These are phyloP conservation scores for Amphiduros pacificus DNA, from an alignment of 2,888 invertebrate species.

Conservation along the genomic window DNA sequence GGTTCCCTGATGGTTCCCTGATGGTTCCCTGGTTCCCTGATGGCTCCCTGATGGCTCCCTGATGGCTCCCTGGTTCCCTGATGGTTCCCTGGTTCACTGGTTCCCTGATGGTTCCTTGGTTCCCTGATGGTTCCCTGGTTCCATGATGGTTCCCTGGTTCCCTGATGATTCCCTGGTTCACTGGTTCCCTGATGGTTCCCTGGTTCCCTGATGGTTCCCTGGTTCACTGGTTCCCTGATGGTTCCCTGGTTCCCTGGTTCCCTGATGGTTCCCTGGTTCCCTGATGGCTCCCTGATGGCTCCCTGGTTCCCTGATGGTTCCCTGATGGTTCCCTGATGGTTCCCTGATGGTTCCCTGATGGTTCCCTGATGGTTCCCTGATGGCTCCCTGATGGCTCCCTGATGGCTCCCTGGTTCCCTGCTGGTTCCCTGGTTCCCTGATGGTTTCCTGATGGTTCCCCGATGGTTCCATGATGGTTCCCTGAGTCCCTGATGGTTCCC, in stretches of 20 bases:
- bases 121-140: no score
- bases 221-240: background rate
- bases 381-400: background rate
- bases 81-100: no score
- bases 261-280: background rate
- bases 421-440: background rate
- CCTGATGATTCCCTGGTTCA: background rate
- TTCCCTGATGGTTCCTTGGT: no score
- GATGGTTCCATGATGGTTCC: background rate
- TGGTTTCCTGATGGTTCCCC: background rate
- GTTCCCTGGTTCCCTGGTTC: background rate
- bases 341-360: background rate
- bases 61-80: no score
- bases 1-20: no score
- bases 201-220: background rate
- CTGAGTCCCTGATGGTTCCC: background rate
- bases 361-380: background rate
- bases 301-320: background rate
- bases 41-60: no score
- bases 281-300: background rate
- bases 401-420: background rate
- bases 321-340: background rate
- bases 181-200: background rate
- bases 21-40: no score
- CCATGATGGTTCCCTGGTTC: background rate